phyloP scores from a whole-genome alignment of 2,113 vertebrate genomes.

The Athene cunicularia region DNA sequence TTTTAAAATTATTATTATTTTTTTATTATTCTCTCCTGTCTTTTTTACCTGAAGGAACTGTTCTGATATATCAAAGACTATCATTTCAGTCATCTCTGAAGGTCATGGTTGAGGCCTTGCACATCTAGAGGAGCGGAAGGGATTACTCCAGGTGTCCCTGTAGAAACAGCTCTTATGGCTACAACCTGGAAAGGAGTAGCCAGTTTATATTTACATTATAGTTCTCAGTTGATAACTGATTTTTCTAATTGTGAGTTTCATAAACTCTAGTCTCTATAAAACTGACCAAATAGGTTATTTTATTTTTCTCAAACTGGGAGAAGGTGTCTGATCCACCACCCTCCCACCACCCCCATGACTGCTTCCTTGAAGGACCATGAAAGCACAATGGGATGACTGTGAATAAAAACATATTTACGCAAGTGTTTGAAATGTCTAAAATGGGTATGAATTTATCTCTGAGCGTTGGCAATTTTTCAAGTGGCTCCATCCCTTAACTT shows the following conservation, averaged over 20 bases:
- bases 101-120: neutral
- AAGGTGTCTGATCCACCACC: neutral
- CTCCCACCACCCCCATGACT: neutral
- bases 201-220: neutral
- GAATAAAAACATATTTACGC: neutral
- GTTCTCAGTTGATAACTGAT: neutral
- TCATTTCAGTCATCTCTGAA: neutral
- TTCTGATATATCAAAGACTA: neutral
- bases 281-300: neutral
- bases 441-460: neutral
- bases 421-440: slow-evolving; percentile 26
- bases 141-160: neutral
- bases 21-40: neutral
- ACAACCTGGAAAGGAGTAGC: neutral
- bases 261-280: neutral
- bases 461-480: neutral
- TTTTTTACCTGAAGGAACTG: neutral
- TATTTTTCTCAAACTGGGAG: neutral
- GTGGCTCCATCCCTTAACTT: neutral
- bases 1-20: too few species aligned
- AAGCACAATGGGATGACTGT: neutral
- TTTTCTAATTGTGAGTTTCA: neutral
- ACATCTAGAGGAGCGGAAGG: neutral
- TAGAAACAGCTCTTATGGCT: neutral
- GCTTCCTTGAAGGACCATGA: neutral